Percentiles rank a stretch among this genome's conserved stretches.
Evolutionary conservation across 2,113 vertebrate species (phyloP).

Genomic region (Engraulis encrasicolus): DNA sequence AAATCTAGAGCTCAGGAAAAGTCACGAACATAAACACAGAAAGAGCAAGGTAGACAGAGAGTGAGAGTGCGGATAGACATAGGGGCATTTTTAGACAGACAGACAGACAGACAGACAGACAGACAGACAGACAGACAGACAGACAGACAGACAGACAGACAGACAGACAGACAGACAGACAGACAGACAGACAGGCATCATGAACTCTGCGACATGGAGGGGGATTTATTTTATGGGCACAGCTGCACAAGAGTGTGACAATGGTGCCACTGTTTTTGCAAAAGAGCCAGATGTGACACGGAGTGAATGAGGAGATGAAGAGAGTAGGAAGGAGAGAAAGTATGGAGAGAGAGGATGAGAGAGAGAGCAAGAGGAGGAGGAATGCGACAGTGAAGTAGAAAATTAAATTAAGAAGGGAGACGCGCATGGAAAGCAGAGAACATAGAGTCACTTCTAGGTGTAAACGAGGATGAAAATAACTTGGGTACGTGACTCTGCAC

Average conservation of each 20-base stretch:
- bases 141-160: background rate
- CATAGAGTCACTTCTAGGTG: slow-evolving; percentile 3
- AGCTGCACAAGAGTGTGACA: background rate
- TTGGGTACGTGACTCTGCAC: background rate
- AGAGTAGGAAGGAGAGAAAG: background rate
- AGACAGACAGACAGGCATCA: background rate
- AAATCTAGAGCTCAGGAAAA: background rate
- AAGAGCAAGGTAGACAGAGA: too few relatives aligned
- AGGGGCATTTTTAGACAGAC: background rate
- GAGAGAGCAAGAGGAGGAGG: too few relatives aligned
- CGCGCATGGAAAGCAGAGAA: slow-evolving; percentile 14
- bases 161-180: background rate
- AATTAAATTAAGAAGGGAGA: background rate
- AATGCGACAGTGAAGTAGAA: too few relatives aligned
- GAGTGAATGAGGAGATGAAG: background rate
- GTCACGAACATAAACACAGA: background rate
- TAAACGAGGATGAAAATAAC: background rate
- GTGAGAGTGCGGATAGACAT: background rate
- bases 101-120: background rate
- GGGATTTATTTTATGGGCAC: background rate
- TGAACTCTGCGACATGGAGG: background rate
- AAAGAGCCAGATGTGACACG: background rate
- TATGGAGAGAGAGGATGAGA: too few relatives aligned
- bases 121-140: background rate
- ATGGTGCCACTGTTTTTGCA: background rate